Conservation (phyloP, 1,140 invertebrate species). For the Drosophila parabipectinata region DNA sequence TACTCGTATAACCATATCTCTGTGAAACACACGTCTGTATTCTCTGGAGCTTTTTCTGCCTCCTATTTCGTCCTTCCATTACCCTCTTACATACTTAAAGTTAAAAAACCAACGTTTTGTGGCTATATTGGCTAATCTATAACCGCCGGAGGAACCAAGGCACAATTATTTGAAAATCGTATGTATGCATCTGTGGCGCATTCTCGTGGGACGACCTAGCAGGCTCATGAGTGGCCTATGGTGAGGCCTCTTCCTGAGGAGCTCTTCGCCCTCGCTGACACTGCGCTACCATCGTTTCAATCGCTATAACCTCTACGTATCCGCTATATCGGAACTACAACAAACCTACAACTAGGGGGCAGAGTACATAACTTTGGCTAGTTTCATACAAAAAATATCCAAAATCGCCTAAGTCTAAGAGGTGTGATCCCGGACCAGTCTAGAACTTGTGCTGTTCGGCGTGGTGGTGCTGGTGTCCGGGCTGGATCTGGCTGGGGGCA, state of each 20-base stretch:
- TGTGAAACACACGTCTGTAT: conserved; percentile 31
- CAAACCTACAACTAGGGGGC: conserved; percentile 44
- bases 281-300: conserved; percentile 10
- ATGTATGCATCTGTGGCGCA: conserved; percentile 23
- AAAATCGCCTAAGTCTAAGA: conserved; percentile 51
- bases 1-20: conserved; percentile 24
- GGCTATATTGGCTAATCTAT: conserved; percentile 62
- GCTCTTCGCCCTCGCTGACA: conserved; percentile 23
- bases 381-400: conserved; percentile 61
- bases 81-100: conserved; percentile 41
- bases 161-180: conserved; percentile 76
- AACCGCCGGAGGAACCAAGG: conserved; percentile 76
- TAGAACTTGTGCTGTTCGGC: conserved; percentile 45
- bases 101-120: conserved; percentile 58
- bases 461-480: conserved; percentile 16
- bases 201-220: conserved; percentile 27
- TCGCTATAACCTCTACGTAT: background rate
- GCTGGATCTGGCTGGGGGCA: conserved; percentile 5
- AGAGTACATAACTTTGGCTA: conserved; percentile 56
- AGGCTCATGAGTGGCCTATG: background rate
- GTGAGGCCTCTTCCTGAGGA: background rate
- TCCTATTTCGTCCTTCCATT: background rate
- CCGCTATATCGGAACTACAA: conserved; percentile 32
- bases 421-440: conserved; percentile 7
- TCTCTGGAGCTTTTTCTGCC: background rate